Evolutionary conservation across 2,797 vertebrate genomes (phyloP).

Genomic region (Xiphophorus birchmanni): DNA sequence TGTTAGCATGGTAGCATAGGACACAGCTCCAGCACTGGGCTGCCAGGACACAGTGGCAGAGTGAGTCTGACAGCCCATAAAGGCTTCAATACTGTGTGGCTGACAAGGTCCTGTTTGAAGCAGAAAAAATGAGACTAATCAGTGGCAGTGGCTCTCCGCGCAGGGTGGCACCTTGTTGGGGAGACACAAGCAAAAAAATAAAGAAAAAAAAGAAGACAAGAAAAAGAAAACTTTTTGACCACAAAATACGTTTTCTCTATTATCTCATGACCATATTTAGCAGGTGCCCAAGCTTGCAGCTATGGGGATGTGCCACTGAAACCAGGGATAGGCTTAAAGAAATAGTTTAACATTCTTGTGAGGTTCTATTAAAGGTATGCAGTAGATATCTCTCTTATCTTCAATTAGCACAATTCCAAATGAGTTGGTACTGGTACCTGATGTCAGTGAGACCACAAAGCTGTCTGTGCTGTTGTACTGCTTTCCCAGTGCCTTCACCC

Average conservation of each 20-base stretch:
- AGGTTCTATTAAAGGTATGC: background rate
- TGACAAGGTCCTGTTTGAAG: conserved; percentile 69
- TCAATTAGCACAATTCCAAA: background rate
- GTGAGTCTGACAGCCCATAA: conserved; percentile 59
- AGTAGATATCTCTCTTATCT: background rate
- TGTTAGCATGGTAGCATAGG: conserved; percentile 53
- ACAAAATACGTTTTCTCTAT: background rate
- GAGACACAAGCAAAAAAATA: background rate
- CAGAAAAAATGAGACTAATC: background rate
- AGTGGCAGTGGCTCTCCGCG: background rate
- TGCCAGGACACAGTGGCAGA: conserved; percentile 69
- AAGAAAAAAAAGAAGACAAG: too few species aligned
- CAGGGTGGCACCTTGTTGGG: background rate
- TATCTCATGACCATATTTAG: background rate
- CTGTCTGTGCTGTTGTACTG: conserved; percentile 67
- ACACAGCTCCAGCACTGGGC: conserved; percentile 50
- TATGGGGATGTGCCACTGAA: background rate
- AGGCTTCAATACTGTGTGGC: conserved; percentile 49
- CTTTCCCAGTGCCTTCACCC: conserved; percentile 65
- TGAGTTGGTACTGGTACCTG: conserved; percentile 44
- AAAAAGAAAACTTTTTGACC: background rate
- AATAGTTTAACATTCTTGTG: background rate
- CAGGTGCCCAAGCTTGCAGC: background rate
- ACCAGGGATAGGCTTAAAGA: background rate
- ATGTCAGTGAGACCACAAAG: conserved; percentile 2